Evolutionary conservation across 2,797 vertebrate species (phyloP).

Genomic region (Eulemur coronatus): DNA sequence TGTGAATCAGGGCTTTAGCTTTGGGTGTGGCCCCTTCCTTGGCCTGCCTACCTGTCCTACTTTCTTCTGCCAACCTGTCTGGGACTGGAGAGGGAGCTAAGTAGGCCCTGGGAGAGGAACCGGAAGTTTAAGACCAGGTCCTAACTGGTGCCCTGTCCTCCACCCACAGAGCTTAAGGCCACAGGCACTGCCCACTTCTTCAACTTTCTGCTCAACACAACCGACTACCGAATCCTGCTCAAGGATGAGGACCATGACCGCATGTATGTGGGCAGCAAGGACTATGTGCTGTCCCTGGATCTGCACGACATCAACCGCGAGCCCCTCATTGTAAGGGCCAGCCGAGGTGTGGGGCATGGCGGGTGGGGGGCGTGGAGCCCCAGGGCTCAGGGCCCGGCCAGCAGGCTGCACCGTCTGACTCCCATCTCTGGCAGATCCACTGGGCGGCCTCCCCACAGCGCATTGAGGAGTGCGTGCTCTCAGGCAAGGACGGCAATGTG

Average conservation of each 20-base stretch:
- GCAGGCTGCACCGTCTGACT: not conserved
- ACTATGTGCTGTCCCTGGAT: slow-evolving; percentile 97
- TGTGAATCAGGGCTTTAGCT: slow-evolving; percentile 38
- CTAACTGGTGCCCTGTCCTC: not conserved
- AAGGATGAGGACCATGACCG: slow-evolving; percentile 99
- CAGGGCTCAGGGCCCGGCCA: not conserved
- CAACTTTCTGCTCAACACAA: slow-evolving; percentile 97
- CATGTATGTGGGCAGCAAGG: slow-evolving; percentile 99
- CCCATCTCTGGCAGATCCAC: slow-evolving; percentile 90
- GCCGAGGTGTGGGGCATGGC: not conserved
- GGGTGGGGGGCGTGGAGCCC: accelerated
- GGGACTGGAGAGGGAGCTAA: not conserved
- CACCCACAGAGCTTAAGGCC: slow-evolving; percentile 91
- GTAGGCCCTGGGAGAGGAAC: not conserved
- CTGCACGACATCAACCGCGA: slow-evolving; percentile 99
- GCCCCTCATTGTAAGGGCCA: slow-evolving; percentile 95
- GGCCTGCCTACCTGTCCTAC: not conserved
- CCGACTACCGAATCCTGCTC: slow-evolving; percentile 96
- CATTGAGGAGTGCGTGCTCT: slow-evolving; percentile 96
- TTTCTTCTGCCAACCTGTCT: slow-evolving; percentile 1
- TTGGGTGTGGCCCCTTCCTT: slow-evolving; percentile 27
- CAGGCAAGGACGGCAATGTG: slow-evolving; percentile 97
- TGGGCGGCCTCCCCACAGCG: slow-evolving; percentile 96
- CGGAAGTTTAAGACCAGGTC: not conserved
- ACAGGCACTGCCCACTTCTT: slow-evolving; percentile 97